Base-by-base conservation (phyloP, 2,797 vertebrate species). In the Onychomys torridus region DNA sequence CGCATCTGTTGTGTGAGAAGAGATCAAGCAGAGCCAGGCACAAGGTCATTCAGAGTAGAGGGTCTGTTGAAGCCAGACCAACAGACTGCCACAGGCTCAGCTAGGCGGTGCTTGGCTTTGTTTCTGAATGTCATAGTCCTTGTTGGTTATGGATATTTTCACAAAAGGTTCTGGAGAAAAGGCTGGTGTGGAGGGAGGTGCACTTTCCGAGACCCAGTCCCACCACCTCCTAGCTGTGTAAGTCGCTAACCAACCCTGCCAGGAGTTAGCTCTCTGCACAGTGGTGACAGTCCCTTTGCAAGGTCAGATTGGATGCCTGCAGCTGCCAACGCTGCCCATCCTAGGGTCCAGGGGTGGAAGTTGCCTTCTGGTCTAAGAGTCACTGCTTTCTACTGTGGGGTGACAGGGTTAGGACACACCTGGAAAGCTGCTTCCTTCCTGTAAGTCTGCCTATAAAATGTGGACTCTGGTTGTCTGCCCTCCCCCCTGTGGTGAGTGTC, bases 21-120 rank as follows among this genome's bases (percentile, higher is more conserved):
- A 93, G 85, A 94, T 46, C 43, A 34, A 73, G 61, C 82, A 89
- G 12, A 94, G 92, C 86, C 59, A 43, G 9, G 34, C 90, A 69
- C 49, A 29, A 43, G 89, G 71, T 81, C 91, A 52, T 61, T 92
- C 78, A 5, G 34, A 83, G 73, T 12, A 67, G 78, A 91, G 89
- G 73, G 27, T 73, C 86, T 93, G 43, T 32, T 67, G 77, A 46
- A 91, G 79, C 75, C 90, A 65, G 83, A 87, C 27, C 82, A 82
- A 2, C 69, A 86, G 32, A 75, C 71, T 95, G 92, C 78, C 73
- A 57, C 37, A 46, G 78, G 55, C 84, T 94, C 19, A 17, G 25
- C 61, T 6, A 34, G 77, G 79, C 75, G 1, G 10, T 77, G 95
- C 63, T 61, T 84, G 43, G 63, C 81, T 49, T 25, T 67, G 84